Evolutionary conservation across 2,797 vertebrate genomes (phyloP).

Genomic region (Anabas testudineus): DNA sequence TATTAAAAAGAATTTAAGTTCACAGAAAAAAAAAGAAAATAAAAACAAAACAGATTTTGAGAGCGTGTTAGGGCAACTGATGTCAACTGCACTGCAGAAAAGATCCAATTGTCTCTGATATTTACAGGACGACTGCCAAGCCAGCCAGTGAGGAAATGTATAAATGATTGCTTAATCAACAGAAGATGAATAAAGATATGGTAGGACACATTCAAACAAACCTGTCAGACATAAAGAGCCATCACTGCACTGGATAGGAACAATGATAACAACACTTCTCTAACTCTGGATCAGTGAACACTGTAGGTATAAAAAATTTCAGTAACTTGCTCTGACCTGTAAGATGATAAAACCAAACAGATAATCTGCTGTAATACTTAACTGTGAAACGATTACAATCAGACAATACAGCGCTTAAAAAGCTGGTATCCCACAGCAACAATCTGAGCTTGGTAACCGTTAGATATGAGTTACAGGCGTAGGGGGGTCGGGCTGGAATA

Average conservation of each 20-base stretch:
- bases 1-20: conserved; percentile 84
- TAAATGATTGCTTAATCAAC: conserved; percentile 78
- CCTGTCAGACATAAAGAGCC: conserved; percentile 66
- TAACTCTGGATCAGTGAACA: conserved; percentile 49
- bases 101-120: conserved; percentile 81
- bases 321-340: conserved; percentile 37
- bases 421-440: conserved; percentile 60
- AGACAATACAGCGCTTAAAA: conserved; percentile 62
- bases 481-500: conserved; percentile 61
- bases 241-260: conserved; percentile 73
- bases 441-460: conserved; percentile 60
- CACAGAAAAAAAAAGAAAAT: conserved; percentile 83
- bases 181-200: conserved; percentile 50
- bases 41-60: conserved; percentile 86
- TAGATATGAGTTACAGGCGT: conserved; percentile 64
- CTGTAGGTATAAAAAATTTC: conserved; percentile 52
- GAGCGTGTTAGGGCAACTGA: conserved; percentile 92
- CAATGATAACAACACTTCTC: conserved; percentile 48
- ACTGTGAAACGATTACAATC: conserved; percentile 67
- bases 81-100: conserved; percentile 81
- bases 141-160: conserved; percentile 87
- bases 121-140: conserved; percentile 96
- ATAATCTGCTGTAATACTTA: conserved; percentile 68
- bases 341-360: conserved; percentile 35
- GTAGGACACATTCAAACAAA: conserved; percentile 77